Evolutionary conservation across 2,888 invertebrate genomes (phyloP), one percentile per base, ranked within the genome.

Genomic region (Drosophila nr. perissopoda): DNA sequence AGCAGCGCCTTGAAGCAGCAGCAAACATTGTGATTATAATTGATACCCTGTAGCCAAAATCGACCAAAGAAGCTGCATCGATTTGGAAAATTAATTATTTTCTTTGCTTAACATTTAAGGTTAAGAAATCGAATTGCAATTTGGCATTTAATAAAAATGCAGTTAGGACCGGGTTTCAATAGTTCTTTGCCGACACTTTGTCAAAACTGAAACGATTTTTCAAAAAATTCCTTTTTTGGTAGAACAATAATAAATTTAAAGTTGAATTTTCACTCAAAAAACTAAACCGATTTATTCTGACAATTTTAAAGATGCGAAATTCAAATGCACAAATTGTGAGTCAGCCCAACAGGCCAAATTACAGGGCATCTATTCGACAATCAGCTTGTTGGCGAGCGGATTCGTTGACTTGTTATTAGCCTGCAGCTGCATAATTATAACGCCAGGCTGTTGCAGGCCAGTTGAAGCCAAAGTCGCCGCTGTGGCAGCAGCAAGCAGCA

Each of bases 371-470:
- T 57, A 0, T 0, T 7, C 38, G 64, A 53, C 54, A 52, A 52
- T 51, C 67, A 59, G 27, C 18, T 33, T 6, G 21, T 6, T 54
- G 25, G 13, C 25, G 27, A 51, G 45, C 68, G 25, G 40, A 51
- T 7, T 40, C 40, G 29, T 40, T 54, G 49, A 57, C 18, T 63
- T 68, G 80, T 66, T 68, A 78, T 80, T 80, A 80, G 83, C 86
- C 77, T 62, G 73, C 74, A 68, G 83, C 70, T 80, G 77, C 73
- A 66, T 80, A 80, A 83, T 83, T 83, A 80, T 83, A 76, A 84
- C 73, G 73, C 81, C 83, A 83, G 71, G 69, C 84, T 8, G 4
- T 29, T 51, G 27, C 27, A 13, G 51, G 45, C 45, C 45, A n/a
- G 18, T 51, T 51, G 25, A 25, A 45, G 51, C 10, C 49, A 5